Base-by-base conservation (phyloP, 1,140 invertebrate species). In the Zaprionus inermis region DNA sequence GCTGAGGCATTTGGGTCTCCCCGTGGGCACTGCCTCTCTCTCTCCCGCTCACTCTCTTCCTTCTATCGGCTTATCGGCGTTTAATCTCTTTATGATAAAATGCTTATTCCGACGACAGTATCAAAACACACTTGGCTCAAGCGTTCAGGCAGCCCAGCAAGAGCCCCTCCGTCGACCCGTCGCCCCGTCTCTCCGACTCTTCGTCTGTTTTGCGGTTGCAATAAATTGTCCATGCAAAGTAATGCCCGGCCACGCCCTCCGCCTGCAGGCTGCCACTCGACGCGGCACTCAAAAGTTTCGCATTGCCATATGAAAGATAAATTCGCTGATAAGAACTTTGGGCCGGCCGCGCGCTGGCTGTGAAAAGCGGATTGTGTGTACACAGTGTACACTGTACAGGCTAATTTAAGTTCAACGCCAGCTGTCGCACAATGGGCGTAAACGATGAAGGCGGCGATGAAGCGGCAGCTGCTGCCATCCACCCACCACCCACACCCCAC, bases 61-160 rank as follows among this genome's bases (percentile, higher is more conserved):
- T 4, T 3, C 24, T 28, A 28, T 28, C 49, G 38, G 84, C 84
- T 88, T 88, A 88, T 88, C 83, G 76, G 80, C 80, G 84, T 88
- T 86, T 89, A 89, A 89, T 89, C 84, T 89, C 75, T 84, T 89
- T 90, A 90, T 90, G 84, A 89, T 89, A 90, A 89, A 89, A 90
- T 89, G 84, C 81, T 89, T 89, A 89, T 84, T 81, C 80, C 75
- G 84, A 70, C 79, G 79, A 88, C 82, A 81, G 66, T 76, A 81
- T 81, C 82, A 85, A 85, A 81, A 80, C 72, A 74, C 72, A 74
- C 72, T 74, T 63, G 54, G 34, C 30, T 54, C 57, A 69, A 57
- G 36, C 65, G 51, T 64, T 73, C 61, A 22, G 36, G 9, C 34
- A 38, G 3, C 38, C 38, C 36, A 6, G 14, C 36, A 14, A n/a